phyloP scores from a whole-genome alignment of 1,140 invertebrate species.

The Arctopsyche grandis region DNA sequence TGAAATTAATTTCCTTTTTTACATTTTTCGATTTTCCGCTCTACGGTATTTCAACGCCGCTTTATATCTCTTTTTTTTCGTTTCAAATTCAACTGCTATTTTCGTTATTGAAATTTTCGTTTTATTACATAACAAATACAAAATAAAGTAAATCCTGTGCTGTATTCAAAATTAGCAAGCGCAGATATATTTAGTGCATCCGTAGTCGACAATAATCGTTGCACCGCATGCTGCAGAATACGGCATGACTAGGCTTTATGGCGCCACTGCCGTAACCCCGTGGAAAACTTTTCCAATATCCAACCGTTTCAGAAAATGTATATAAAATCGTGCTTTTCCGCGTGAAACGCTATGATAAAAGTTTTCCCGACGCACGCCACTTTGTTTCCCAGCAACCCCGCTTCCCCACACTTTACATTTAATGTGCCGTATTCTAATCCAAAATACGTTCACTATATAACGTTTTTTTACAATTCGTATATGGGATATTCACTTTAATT shows the following conservation, averaged over 20 bases:
- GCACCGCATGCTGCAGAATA: neutral
- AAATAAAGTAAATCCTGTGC: too few species aligned
- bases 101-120: too few species aligned
- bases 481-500: too few species aligned
- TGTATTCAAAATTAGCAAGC: too few species aligned
- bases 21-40: neutral
- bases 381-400: neutral
- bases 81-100: too few species aligned
- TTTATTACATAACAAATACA: too few species aligned
- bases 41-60: neutral
- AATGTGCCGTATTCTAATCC: constrained; percentile 18
- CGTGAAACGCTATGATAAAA: constrained; percentile 36
- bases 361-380: constrained; percentile 31
- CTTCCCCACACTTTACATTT: neutral
- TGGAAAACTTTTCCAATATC: constrained; percentile 53
- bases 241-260: neutral
- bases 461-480: too few species aligned
- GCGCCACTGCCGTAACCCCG: constrained; percentile 5
- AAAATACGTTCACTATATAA: neutral
- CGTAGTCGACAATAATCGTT: neutral
- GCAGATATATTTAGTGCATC: too few species aligned
- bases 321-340: constrained; percentile 49
- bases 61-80: neutral
- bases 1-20: neutral
- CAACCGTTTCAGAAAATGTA: constrained; percentile 49